These are phyloP conservation scores for Rhynchonycteris naso DNA, from an alignment of 2,797 vertebrate genomes.

Conservation along the genomic window DNA sequence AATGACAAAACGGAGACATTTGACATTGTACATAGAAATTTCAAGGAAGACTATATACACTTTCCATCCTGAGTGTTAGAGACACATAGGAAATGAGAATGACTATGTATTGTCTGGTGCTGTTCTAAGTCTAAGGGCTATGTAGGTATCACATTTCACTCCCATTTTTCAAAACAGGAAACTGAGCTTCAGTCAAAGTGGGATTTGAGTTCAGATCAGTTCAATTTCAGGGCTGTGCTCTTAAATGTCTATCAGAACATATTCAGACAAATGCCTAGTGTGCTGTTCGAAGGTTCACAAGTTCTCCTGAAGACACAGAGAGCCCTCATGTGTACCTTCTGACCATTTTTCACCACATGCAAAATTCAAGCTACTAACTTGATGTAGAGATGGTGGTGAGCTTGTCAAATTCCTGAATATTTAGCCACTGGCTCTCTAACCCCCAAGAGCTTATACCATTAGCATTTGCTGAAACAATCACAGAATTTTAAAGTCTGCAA, in stretches of 20 bases:
- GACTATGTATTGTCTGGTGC: background rate
- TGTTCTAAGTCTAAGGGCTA: background rate
- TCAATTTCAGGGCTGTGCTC: background rate
- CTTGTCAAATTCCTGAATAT: background rate
- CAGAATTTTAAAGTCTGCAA: background rate
- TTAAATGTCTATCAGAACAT: background rate
- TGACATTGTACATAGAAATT: background rate
- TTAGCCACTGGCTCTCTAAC: background rate
- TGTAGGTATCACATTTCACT: background rate
- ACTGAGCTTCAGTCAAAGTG: background rate
- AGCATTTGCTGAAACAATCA: background rate
- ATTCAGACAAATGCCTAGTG: no score
- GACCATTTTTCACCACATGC: background rate
- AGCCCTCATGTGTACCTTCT: background rate
- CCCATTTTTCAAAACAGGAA: slow-evolving; percentile 1
- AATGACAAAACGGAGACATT: background rate
- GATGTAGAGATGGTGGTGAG: background rate
- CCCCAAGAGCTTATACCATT: background rate
- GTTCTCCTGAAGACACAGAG: background rate
- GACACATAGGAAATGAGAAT: background rate
- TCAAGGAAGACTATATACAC: background rate
- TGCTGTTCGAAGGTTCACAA: background rate
- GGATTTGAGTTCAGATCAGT: slow-evolving; percentile 17
- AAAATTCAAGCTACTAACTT: background rate
- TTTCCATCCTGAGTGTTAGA: slow-evolving; percentile 12